Evolutionary conservation across 2,888 invertebrate genomes (phyloP), one percentile per base, ranked within the genome.

Genomic region (Boloria selene): DNA sequence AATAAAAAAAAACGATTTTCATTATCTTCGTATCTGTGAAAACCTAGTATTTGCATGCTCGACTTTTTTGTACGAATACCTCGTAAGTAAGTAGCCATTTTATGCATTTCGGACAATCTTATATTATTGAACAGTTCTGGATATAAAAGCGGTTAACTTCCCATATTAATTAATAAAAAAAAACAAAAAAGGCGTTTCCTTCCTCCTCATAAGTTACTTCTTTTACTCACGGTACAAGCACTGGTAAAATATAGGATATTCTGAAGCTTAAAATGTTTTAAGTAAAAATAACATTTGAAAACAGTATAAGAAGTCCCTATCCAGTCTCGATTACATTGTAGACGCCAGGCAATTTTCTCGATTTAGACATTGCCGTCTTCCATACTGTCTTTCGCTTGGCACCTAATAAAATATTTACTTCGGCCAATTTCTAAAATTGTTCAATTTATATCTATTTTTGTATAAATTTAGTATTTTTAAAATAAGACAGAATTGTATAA

Each of bases 311-410:
- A n/a, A 47, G 53, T 47, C 31, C 13, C 42, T 26, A 14, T 4
- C 42, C 26, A 38, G 54, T 52, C 42, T 64, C 52, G 64, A 58
- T 58, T 58, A 64, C 17, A 58, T 69, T 71, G 72, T 71, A 76
- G 79, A 70, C 72, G 67, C 70, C 77, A 78, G 77, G 70, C 74
- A 73, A 76, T 51, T 76, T 74, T 77, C 82, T 76, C 71, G 75
- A 85, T 85, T 81, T 84, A 85, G 85, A 79, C 55, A 22, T 38
- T 58, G 49, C 61, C 72, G 66, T 70, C 68, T 81, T 78, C 73
- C 72, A 45, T 44, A 56, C 63, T 66, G 62, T 56, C 65, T 67
- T 63, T 67, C 47, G 59, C 44, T 22, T 44, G 45, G 49, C 47
- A 47, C 61, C 65, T 65, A 42, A 59, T 70, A 63, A 68, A 68